phyloP scores from a whole-genome alignment of 2,113 vertebrate genomes.

The Rhinogobius similis region DNA sequence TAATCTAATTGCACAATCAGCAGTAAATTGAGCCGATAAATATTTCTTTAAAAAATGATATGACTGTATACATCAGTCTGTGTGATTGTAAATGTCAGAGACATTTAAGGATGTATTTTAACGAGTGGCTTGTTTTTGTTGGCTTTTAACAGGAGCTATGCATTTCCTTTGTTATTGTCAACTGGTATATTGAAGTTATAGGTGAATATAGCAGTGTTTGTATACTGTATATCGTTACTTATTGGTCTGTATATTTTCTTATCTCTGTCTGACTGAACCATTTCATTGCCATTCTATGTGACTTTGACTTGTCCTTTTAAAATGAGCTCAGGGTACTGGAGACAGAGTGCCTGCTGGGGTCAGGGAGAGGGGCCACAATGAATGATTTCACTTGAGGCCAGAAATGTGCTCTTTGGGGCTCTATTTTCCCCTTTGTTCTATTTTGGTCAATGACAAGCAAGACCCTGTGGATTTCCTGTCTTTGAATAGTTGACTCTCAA shows the following conservation, averaged over 20 bases:
- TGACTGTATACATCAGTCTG: constrained; percentile 18
- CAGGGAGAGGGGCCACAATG: constrained; percentile 26
- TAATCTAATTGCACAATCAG: neutral
- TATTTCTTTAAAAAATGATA: constrained; percentile 9
- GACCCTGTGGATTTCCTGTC: constrained; percentile 28
- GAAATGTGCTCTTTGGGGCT: constrained; percentile 51
- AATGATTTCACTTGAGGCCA: constrained; percentile 47
- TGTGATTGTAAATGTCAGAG: constrained; percentile 24
- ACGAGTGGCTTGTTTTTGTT: constrained; percentile 19
- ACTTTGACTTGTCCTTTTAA: constrained; percentile 52
- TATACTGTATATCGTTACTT: neutral
- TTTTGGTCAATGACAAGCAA: constrained; percentile 49
- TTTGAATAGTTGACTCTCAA: constrained; percentile 36
- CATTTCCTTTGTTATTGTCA: neutral
- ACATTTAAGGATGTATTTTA: constrained; percentile 22
- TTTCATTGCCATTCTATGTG: constrained; percentile 23
- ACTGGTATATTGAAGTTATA: neutral
- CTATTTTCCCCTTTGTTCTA: constrained; percentile 57
- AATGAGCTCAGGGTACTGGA: constrained; percentile 45
- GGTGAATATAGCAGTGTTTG: neutral
- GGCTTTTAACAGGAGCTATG: constrained; percentile 1
- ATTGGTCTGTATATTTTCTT: too few species aligned
- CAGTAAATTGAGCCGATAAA: neutral
- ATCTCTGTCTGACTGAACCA: neutral
- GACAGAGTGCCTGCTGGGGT: constrained; percentile 2